Evolutionary conservation across 2,888 invertebrate species (phyloP).

Genomic region (Orchestes rusci): DNA sequence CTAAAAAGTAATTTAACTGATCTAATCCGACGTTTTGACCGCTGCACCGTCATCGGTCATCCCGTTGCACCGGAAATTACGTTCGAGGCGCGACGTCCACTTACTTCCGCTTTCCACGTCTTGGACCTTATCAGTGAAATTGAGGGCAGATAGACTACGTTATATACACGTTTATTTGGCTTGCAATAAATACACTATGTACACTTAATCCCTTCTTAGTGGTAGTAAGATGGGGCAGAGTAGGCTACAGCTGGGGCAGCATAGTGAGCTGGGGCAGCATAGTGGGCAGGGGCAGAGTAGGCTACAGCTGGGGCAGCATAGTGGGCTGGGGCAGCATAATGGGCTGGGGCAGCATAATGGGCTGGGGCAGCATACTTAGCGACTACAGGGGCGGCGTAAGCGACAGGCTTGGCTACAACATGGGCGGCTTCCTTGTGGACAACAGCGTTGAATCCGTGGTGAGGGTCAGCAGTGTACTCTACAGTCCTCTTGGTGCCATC

Average conservation of each 20-base stretch:
- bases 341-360: slow-evolving; percentile 21
- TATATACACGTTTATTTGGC: too few species aligned
- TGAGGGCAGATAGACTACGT: too few species aligned
- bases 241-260: slow-evolving; percentile 20
- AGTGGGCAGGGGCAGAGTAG: slow-evolving; percentile 32
- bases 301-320: slow-evolving; percentile 23
- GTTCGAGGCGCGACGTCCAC: too few species aligned
- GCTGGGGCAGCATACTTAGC: slow-evolving; percentile 17
- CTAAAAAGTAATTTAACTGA: too few species aligned
- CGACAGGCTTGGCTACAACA: slow-evolving; percentile 15
- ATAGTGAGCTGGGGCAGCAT: slow-evolving; percentile 24
- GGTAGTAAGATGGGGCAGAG: slow-evolving; percentile 24
- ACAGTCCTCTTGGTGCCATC: slow-evolving; percentile 48
- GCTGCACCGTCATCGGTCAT: too few species aligned
- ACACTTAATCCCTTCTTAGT: too few species aligned
- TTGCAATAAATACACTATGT: neutral
- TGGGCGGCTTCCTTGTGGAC: slow-evolving; percentile 43
- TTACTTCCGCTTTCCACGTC: too few species aligned
- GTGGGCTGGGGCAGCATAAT: slow-evolving; percentile 40
- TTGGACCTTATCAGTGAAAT: too few species aligned
- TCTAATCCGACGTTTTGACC: too few species aligned
- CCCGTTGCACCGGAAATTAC: too few species aligned
- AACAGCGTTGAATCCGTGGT: slow-evolving; percentile 49
- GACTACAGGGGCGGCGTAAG: slow-evolving; percentile 23
- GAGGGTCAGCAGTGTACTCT: slow-evolving; percentile 49